phyloP scores from a whole-genome alignment of 2,113 vertebrate species.

The Plotosus lineatus region DNA sequence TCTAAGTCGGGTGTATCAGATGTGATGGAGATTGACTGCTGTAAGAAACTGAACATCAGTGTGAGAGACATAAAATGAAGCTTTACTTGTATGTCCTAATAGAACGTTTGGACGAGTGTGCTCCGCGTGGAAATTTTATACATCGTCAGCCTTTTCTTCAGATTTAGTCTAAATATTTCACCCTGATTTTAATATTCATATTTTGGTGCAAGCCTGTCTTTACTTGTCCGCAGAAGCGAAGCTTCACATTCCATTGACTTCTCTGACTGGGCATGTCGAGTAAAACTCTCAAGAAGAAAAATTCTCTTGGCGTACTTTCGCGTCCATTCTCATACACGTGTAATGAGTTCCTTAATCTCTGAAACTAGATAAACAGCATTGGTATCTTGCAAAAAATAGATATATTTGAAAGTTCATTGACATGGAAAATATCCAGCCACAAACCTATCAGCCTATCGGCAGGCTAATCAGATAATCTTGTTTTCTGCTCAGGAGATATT shows the following conservation, averaged over 20 bases:
- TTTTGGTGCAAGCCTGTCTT: constrained; percentile 36
- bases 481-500: not conserved
- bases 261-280: constrained; percentile 34
- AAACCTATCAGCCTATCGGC: not conserved
- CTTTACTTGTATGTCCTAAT: constrained; percentile 50
- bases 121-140: not conserved
- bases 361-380: not conserved
- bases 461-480: not conserved
- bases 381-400: not conserved
- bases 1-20: constrained; percentile 49
- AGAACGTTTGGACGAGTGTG: not conserved
- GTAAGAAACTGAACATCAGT: constrained; percentile 57
- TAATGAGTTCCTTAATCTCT: not conserved
- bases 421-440: not conserved
- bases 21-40: constrained; percentile 28
- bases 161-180: constrained; percentile 4
- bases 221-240: constrained; percentile 43
- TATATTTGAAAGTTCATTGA: not conserved
- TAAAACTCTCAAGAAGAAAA: not conserved
- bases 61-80: constrained; percentile 51
- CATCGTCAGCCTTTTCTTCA: not conserved
- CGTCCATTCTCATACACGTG: not conserved
- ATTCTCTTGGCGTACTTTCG: not conserved
- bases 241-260: constrained; percentile 44
- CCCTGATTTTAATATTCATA: constrained; percentile 31